Percentiles rank a stretch among this genome's conserved stretches.
phyloP scores from a whole-genome alignment of 2,888 invertebrate genomes.

The Xestoiulus laeticollis region DNA sequence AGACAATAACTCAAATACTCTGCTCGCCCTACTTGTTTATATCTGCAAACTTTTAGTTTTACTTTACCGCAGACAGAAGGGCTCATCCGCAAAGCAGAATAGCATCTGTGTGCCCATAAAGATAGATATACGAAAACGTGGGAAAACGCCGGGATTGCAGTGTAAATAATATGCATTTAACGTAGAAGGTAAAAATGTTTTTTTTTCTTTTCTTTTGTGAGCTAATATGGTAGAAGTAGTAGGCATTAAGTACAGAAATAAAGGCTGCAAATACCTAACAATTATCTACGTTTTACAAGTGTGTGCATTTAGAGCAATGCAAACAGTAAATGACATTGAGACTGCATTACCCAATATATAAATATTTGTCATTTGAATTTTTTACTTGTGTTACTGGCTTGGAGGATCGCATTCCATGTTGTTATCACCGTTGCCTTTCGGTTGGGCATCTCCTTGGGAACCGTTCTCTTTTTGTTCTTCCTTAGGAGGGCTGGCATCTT shows the following conservation, averaged over 20 bases:
- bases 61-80: not conserved
- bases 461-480: slow-evolving; percentile 34
- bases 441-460: not conserved
- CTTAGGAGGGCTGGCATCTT: slow-evolving; percentile 68
- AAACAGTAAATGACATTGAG: slow-evolving; percentile 19
- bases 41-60: not conserved
- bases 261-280: slow-evolving; percentile 35
- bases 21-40: not conserved
- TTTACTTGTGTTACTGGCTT: not conserved
- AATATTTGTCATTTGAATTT: not conserved
- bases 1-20: not conserved
- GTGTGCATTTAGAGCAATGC: slow-evolving; percentile 36
- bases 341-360: slow-evolving; percentile 46
- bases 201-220: not conserved
- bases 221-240: not conserved
- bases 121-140: too few species aligned
- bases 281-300: not conserved
- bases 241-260: slow-evolving; percentile 31
- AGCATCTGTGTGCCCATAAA: not conserved
- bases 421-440: not conserved
- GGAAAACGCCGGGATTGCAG: slow-evolving; percentile 10
- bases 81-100: not conserved
- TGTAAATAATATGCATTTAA: not conserved
- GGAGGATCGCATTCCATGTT: slow-evolving; percentile 34
- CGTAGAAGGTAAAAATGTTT: not conserved